phyloP scores from a whole-genome alignment of 64 coral and sea anemone species.

The Montipora efflorescens region DNA sequence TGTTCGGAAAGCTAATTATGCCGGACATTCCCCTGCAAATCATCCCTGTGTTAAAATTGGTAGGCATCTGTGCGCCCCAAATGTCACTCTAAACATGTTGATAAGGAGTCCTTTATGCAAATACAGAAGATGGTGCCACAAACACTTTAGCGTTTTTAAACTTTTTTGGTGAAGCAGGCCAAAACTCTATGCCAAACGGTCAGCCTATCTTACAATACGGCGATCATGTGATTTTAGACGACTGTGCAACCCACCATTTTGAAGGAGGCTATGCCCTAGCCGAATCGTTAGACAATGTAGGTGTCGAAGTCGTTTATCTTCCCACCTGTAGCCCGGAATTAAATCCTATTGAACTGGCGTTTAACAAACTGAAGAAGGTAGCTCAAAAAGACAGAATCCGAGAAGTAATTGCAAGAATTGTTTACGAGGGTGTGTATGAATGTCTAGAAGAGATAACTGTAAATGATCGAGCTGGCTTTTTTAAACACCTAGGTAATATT shows the following conservation, averaged over 20 bases:
- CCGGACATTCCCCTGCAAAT: conserved; percentile 3
- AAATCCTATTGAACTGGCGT: not conserved
- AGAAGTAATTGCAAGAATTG: too few species aligned
- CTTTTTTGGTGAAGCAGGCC: not conserved
- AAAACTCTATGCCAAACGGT: too few species aligned
- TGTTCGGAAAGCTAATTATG: not conserved
- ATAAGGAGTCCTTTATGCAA: conserved; percentile 36
- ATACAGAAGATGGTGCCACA: not conserved
- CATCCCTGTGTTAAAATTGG: conserved; percentile 5
- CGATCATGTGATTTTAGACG: not conserved
- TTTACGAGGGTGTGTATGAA: too few species aligned
- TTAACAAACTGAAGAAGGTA: not conserved
- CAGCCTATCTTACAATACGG: too few species aligned
- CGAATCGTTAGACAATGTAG: conserved; percentile 36
- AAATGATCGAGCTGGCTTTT: too few species aligned
- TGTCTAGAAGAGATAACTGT: too few species aligned
- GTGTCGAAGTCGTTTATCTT: conserved; percentile 52
- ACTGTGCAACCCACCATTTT: conserved; percentile 40
- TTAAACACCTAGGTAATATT: too few species aligned
- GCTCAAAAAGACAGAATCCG: too few species aligned
- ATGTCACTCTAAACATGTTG: conserved; percentile 35
- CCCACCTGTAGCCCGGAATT: conserved; percentile 47
- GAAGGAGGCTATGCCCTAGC: conserved; percentile 17
- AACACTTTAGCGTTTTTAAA: conserved; percentile 6
- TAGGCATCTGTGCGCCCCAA: not conserved